Percentiles rank a stretch among this genome's conserved stretches.
Evolutionary conservation across 2,888 invertebrate genomes (phyloP).

Genomic region (Drosophila trichaetosa): DNA sequence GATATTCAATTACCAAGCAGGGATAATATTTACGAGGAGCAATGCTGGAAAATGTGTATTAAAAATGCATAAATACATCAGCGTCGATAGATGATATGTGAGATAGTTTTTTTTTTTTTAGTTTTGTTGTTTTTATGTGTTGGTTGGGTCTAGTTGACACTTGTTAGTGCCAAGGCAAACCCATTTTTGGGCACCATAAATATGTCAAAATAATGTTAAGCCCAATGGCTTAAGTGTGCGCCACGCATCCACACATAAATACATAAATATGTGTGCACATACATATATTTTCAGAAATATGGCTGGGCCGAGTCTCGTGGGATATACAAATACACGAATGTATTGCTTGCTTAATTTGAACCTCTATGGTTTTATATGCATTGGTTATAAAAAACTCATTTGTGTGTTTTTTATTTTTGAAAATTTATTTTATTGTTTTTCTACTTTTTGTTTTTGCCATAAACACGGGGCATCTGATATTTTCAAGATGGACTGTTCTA

Average conservation of each 20-base stretch:
- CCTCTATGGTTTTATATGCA: slow-evolving; percentile 40
- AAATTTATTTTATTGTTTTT: slow-evolving; percentile 16
- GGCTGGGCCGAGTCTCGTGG: slow-evolving; percentile 60
- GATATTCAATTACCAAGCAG: slow-evolving; percentile 49
- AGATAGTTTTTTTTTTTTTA: slow-evolving; percentile 47
- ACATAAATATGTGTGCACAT: slow-evolving; percentile 17
- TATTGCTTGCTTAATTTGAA: slow-evolving; percentile 43
- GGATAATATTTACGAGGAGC: slow-evolving; percentile 41
- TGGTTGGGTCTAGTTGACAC: slow-evolving; percentile 50
- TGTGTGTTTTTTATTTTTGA: slow-evolving; percentile 1
- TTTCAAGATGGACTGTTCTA: slow-evolving; percentile 45
- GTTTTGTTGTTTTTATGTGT: slow-evolving; percentile 3
- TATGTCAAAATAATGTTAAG: slow-evolving; percentile 79
- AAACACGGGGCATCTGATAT: slow-evolving; percentile 55
- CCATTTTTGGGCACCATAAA: slow-evolving; percentile 74
- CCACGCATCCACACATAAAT: slow-evolving; percentile 20
- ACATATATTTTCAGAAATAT: slow-evolving; percentile 25
- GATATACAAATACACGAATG: slow-evolving; percentile 54
- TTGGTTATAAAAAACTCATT: slow-evolving; percentile 51
- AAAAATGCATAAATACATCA: slow-evolving; percentile 77
- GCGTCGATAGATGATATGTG: slow-evolving; percentile 60
- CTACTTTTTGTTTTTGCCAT: slow-evolving; percentile 43
- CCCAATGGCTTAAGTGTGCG: slow-evolving; percentile 49
- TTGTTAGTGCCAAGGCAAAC: slow-evolving; percentile 59
- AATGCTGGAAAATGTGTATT: slow-evolving; percentile 63